Evolutionary conservation across 2,888 invertebrate species (phyloP).

Genomic region (Habrosyne pyritoides): DNA sequence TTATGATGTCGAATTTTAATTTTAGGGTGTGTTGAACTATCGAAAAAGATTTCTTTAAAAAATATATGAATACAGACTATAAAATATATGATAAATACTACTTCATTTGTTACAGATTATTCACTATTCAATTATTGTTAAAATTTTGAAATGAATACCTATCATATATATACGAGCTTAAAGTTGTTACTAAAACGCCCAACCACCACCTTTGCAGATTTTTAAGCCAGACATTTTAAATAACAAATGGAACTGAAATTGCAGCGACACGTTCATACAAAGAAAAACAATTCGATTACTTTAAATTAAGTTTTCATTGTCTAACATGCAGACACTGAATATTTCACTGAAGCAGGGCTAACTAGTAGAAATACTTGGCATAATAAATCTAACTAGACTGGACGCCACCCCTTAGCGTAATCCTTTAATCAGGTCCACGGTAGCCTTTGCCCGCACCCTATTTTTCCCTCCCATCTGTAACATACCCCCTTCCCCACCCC

Average conservation of each 20-base stretch:
- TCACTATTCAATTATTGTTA: too few species aligned
- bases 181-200: too few species aligned
- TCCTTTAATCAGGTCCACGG: slow-evolving; percentile 82
- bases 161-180: too few species aligned
- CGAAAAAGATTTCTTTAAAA: too few species aligned
- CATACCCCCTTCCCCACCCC: slow-evolving; percentile 46
- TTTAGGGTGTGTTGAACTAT: slow-evolving; percentile 28
- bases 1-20: slow-evolving; percentile 32
- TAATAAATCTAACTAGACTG: slow-evolving; percentile 83
- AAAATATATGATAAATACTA: too few species aligned
- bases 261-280: not conserved
- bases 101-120: too few species aligned
- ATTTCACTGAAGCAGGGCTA: slow-evolving; percentile 51
- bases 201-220: too few species aligned
- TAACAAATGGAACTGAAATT: too few species aligned
- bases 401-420: slow-evolving; percentile 75
- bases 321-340: not conserved
- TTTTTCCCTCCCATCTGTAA: slow-evolving; percentile 71
- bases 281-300: not conserved
- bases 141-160: slow-evolving; percentile 12
- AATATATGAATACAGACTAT: too few species aligned
- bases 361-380: slow-evolving; percentile 80
- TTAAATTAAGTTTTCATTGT: not conserved
- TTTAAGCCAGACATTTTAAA: too few species aligned
- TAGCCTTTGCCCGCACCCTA: slow-evolving; percentile 80